Conservation (phyloP, 2,113 vertebrate genomes). For the Miniopterus natalensis region DNA sequence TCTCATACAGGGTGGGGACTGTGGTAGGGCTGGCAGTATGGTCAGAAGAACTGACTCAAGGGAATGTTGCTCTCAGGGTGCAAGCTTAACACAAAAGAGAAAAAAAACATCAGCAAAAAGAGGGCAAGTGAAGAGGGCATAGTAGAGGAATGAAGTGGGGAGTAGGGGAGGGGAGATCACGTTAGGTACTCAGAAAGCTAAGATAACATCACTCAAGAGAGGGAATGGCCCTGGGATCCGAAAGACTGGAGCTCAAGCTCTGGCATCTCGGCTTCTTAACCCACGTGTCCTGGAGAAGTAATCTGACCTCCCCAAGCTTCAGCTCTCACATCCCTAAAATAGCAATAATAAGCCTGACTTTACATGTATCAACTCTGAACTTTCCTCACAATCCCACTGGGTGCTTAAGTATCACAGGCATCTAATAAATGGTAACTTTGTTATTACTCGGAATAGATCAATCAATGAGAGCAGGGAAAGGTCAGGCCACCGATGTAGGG, state of each 20-base stretch:
- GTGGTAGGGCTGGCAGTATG: no score
- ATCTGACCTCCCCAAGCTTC: neutral
- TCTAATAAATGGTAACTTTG: neutral
- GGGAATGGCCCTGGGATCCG: neutral
- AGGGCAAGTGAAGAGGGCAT: neutral
- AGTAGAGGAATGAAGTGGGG: neutral
- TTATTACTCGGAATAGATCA: neutral
- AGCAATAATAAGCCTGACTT: neutral
- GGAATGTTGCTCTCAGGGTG: neutral
- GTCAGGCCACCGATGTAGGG: neutral
- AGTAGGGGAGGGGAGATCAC: no score
- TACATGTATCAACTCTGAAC: neutral
- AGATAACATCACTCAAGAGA: neutral
- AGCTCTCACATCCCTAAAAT: neutral
- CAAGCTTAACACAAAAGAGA: constrained; percentile 10
- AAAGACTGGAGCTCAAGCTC: neutral
- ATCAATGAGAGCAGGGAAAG: neutral
- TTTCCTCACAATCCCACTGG: neutral
- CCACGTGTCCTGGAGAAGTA: neutral
- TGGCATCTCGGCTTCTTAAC: neutral
- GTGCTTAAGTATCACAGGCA: neutral
- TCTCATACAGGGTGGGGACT: no score
- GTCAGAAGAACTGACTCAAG: neutral
- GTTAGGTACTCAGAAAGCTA: neutral
- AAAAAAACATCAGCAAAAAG: neutral